A percentile compares a stretch with the other conserved stretches of the same genome.
Conservation (phyloP, 2,888 invertebrate genomes). For the Psococerastis gibbosa region DNA sequence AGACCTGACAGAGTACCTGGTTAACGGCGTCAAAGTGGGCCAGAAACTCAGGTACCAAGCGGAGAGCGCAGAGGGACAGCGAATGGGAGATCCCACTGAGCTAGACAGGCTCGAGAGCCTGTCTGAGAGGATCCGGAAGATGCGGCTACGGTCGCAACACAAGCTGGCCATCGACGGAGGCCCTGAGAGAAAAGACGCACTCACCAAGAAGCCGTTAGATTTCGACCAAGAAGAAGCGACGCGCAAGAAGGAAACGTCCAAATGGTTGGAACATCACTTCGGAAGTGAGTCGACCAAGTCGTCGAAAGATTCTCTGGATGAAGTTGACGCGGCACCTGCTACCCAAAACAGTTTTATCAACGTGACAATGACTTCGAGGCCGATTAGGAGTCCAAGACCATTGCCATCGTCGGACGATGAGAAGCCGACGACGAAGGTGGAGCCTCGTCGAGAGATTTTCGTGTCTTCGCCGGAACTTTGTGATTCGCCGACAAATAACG, state of each 20-base stretch:
- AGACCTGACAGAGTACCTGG: slow-evolving; percentile 64
- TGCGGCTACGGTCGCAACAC: slow-evolving; percentile 25
- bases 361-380: slow-evolving; percentile 52
- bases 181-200: slow-evolving; percentile 54
- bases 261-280: slow-evolving; percentile 82
- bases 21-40: slow-evolving; percentile 59
- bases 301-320: slow-evolving; percentile 46
- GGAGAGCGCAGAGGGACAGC: slow-evolving; percentile 63
- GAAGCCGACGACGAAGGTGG: slow-evolving; percentile 1
- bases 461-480: slow-evolving; percentile 8
- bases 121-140: slow-evolving; percentile 51
- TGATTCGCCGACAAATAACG: slow-evolving; percentile 9
- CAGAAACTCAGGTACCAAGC: slow-evolving; percentile 57
- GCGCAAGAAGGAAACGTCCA: slow-evolving; percentile 72
- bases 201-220: slow-evolving; percentile 63
- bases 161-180: slow-evolving; percentile 18
- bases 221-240: slow-evolving; percentile 79
- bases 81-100: slow-evolving; percentile 37
- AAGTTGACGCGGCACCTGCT: slow-evolving; percentile 12
- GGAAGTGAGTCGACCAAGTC: slow-evolving; percentile 61
- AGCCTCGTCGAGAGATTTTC: slow-evolving; percentile 3
- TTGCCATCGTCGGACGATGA: slow-evolving; percentile 9
- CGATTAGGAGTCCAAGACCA: slow-evolving; percentile 16
- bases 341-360: slow-evolving; percentile 57
- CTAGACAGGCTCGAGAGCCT: slow-evolving; percentile 55